Percentiles rank a stretch among this genome's conserved stretches.
Evolutionary conservation across 2,888 invertebrate species (phyloP).

Genomic region (Pharmacophagus antenor): DNA sequence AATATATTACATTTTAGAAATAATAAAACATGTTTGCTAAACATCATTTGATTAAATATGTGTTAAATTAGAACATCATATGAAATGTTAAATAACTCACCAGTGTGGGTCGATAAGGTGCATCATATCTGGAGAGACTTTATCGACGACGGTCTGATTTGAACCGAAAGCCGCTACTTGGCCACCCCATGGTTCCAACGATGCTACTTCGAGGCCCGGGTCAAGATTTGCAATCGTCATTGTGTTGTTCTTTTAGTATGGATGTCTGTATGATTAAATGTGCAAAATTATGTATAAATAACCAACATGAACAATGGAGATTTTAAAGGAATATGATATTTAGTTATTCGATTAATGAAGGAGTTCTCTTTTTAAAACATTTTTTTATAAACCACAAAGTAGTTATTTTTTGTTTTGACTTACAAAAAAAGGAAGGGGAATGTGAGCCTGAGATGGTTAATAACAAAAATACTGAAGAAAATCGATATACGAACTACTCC

Average conservation of each 20-base stretch:
- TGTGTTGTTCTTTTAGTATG: conserved; percentile 28
- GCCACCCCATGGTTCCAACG: conserved; percentile 74
- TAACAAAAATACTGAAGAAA: conserved; percentile 79
- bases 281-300: background rate
- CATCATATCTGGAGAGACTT: conserved; percentile 87
- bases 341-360: conserved; percentile 1
- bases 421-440: conserved; percentile 51
- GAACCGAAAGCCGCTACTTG: conserved; percentile 74
- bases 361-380: background rate
- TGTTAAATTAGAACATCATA: no score
- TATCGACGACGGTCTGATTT: conserved; percentile 92
- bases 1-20: background rate
- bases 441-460: conserved; percentile 67
- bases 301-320: background rate
- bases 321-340: background rate
- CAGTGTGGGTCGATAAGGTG: conserved; percentile 89
- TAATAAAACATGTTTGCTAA: background rate
- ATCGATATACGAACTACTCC: conserved; percentile 80
- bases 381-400: background rate
- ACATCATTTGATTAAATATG: background rate
- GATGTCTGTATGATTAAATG: conserved; percentile 42
- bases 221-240: conserved; percentile 67
- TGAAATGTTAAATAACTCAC: conserved; percentile 65
- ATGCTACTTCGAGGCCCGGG: conserved; percentile 70
- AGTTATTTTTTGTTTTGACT: conserved; percentile 36